Evolutionary conservation across 2,113 vertebrate species (phyloP).

Genomic region (Elanus axillaris): DNA sequence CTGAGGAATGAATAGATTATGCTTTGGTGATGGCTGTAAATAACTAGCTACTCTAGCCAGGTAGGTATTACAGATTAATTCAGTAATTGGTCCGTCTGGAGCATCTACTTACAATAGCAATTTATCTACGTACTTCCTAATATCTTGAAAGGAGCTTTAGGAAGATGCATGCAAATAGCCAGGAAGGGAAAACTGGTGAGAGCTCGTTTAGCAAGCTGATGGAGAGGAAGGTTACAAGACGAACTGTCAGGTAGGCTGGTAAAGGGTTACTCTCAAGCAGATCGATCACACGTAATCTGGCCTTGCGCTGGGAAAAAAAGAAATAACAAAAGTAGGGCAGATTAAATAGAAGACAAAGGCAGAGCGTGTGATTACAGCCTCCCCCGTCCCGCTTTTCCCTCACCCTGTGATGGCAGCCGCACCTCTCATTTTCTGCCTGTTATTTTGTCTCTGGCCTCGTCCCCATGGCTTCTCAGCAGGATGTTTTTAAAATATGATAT

Average conservation of each 20-base stretch:
- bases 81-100: slow-evolving; percentile 48
- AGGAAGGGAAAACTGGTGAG: neutral
- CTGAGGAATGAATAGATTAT: neutral
- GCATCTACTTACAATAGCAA: neutral
- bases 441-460: neutral
- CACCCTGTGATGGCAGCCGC: neutral
- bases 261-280: neutral
- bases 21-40: slow-evolving; percentile 10
- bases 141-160: slow-evolving; percentile 14
- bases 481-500: slow-evolving; percentile 35
- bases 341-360: slow-evolving; percentile 1
- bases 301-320: neutral
- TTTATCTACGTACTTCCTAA: neutral
- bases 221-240: neutral
- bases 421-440: slow-evolving; percentile 12
- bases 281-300: neutral
- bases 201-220: neutral
- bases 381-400: neutral
- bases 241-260: neutral
- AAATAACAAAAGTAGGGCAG: neutral
- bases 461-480: neutral
- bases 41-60: slow-evolving; percentile 11
- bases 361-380: neutral
- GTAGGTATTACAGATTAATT: slow-evolving; percentile 21
- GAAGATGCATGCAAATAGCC: neutral